Base-by-base conservation (phyloP, 2,888 invertebrate species). In the Anodontia alba region DNA sequence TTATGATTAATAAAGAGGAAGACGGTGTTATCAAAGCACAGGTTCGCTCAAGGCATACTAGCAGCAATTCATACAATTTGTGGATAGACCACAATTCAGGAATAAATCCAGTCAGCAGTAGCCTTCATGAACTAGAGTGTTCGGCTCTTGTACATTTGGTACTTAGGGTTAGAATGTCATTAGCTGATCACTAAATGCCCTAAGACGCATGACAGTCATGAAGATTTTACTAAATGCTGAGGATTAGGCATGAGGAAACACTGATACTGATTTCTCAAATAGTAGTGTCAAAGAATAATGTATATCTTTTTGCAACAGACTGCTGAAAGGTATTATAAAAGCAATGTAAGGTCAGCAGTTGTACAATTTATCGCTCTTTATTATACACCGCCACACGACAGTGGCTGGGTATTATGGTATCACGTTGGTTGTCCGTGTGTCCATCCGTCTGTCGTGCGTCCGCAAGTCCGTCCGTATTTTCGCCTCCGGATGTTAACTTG, bases 81-180 rank as follows among this genome's bases (percentile, higher is more conserved):
- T 57, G 57, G 57, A 57, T 57, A 3, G 57, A 57, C 7, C 57
- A 57, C 57, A 57, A 57, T 29, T 7, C 29, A 7, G 17, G 8
- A 17, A 7, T 57, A 57, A 57, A 23, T 20, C 57, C 17, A 7
- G 20, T 57, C 57, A 57, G 23, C 2, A 75, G 69, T 5, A 73
- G 78, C 78, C 75, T 26, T 49, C 78, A 20, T 80, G 80, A 0
- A 72, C 73, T 1, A 31, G 76, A 26, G 80, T 80, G 17, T 80
- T 83, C 3, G 83, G 83, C 17, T 67, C 71, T 10, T 83, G 80
- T 43, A 42, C 78, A 7, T 80, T 80, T 57, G 33, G 77, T 26
- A 80, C 77, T n/a, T n/a, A n/a, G n/a, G n/a, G n/a, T n/a, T n/a
- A n/a, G n/a, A n/a, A n/a, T n/a, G n/a, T n/a, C n/a, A 71, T 23